Evolutionary conservation across 2,113 vertebrate genomes (phyloP).

Genomic region (Nesoenas mayeri): DNA sequence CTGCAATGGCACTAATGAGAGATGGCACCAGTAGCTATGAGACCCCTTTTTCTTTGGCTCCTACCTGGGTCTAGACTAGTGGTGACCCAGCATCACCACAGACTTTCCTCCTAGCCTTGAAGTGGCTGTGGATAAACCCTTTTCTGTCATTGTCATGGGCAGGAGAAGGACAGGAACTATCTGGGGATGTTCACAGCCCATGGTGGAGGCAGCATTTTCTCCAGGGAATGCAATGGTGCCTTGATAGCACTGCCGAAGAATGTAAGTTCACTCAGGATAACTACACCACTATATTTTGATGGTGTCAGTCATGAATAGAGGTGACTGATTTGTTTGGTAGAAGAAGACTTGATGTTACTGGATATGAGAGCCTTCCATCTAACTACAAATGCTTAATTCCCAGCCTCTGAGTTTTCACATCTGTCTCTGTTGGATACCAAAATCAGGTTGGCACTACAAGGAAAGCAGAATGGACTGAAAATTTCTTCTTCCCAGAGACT

Average conservation of each 20-base stretch:
- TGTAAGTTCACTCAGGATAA: fast-evolving
- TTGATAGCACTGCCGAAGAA: fast-evolving
- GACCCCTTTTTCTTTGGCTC: background rate
- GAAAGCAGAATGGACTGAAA: background rate
- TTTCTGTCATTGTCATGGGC: background rate
- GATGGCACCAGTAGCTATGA: background rate
- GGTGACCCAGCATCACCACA: background rate
- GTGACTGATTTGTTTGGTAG: background rate
- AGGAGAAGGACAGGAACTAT: background rate
- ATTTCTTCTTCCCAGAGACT: background rate
- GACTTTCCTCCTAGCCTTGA: background rate
- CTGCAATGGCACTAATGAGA: background rate
- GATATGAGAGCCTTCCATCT: background rate
- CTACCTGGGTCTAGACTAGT: background rate
- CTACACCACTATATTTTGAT: background rate
- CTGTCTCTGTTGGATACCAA: background rate
- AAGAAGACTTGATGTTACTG: background rate
- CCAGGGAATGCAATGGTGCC: background rate
- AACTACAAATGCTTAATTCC: background rate
- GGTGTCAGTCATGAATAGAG: too few species aligned
- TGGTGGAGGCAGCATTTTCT: background rate
- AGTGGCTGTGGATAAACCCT: background rate
- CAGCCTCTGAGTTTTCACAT: background rate
- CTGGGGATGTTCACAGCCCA: background rate
- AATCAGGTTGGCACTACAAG: background rate